Evolutionary conservation across 2,888 invertebrate genomes (phyloP).

Genomic region (Nasonovia ribisnigri): DNA sequence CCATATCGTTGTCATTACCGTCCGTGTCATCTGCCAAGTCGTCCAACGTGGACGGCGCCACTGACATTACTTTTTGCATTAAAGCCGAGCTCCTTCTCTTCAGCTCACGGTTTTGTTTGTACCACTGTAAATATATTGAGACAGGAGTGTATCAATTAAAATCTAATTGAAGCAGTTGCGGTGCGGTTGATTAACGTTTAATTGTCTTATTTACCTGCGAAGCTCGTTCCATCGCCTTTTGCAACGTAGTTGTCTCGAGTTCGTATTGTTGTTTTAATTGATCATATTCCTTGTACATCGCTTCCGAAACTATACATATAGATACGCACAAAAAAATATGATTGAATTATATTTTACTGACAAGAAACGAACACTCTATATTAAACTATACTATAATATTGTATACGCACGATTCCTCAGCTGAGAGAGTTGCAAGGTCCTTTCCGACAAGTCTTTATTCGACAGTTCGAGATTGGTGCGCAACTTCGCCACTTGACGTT

Average conservation of each 20-base stretch:
- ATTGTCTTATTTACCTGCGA: conserved; percentile 68
- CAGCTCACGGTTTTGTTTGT: conserved; percentile 81
- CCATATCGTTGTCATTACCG: conserved; percentile 73
- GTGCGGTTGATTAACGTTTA: conserved; percentile 39
- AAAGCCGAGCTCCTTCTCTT: conserved; percentile 79
- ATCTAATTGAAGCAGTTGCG: neutral
- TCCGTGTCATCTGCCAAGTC: conserved; percentile 71
- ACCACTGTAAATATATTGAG: conserved; percentile 74
- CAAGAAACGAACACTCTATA: neutral
- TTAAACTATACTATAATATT: neutral
- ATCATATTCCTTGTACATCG: conserved; percentile 81
- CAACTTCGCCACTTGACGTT: conserved; percentile 69
- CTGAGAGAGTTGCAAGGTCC: conserved; percentile 76
- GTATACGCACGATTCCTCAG: conserved; percentile 71
- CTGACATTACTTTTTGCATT: conserved; percentile 74
- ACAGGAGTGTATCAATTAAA: conserved; percentile 43
- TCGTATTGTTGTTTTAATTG: conserved; percentile 81
- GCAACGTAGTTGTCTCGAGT: conserved; percentile 81
- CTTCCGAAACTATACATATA: conserved; percentile 76
- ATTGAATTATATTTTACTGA: neutral
- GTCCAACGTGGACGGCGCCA: conserved; percentile 73
- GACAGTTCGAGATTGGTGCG: conserved; percentile 75
- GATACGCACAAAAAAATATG: neutral
- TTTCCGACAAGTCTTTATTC: conserved; percentile 75
- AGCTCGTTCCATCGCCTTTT: conserved; percentile 72